Evolutionary conservation across 2,888 invertebrate species (phyloP), one percentile per base, ranked within the genome.

Genomic region (Agrilus biguttatus): DNA sequence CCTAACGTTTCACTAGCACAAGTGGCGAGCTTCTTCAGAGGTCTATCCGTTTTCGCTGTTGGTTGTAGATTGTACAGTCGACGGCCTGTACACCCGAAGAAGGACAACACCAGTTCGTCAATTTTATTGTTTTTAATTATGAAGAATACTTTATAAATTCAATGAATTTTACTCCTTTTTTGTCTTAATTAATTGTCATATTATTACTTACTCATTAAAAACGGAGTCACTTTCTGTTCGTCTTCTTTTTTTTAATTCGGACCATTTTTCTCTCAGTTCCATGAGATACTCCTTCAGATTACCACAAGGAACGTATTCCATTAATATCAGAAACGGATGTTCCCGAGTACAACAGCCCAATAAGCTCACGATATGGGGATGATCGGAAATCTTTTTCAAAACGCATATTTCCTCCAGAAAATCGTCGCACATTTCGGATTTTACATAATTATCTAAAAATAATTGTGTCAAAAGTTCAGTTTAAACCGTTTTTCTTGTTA

Each of bases 241-340:
- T 51, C 13, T 51, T 42, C 36, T 36, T 3, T 40, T 33, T 33
- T 34, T 23, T 6, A 28, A 12, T 8, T 32, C 33, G 2, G 40
- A 32, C 65, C 63, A 64, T 42, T 58, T 52, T 35, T 58, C 51
- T 32, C 64, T 53, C 4, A 79, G 69, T 2, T 71, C 63, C 40
- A 73, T 56, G 17, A 83, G 65, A 48, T 83, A 72, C 0, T 71
- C 68, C 39, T 81, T 75, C 43, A 90, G 67, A 57, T 85, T 84
- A 0, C 88, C 88, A 48, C 81, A 75, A 0, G 84, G 79, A 10
- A 85, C 80, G 56, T 80, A 85, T 58, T 89, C 88, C 64, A 89
- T 73, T 8, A 89, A 67, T 49, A 87, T 80, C 47, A 83, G 75
- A 39, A 78, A 73, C 0, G 88, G 87, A 19, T 77, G 67, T 0